These are phyloP conservation scores for Argyresthia goedartella DNA, from an alignment of 2,888 invertebrate species.

Conservation along the genomic window DNA sequence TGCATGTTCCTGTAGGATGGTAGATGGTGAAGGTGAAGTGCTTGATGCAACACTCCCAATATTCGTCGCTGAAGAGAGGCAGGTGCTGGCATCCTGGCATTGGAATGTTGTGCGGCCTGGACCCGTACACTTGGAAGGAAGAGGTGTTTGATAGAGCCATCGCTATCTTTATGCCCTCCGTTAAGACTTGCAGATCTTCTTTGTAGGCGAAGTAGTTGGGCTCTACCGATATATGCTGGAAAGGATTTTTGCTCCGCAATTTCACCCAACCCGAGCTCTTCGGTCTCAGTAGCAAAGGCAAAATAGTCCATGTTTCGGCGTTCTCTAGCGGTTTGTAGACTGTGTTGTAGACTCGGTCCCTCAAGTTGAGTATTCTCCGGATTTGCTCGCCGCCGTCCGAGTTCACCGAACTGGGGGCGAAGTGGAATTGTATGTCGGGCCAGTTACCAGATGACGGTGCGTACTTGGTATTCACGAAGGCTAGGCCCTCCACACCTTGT, in stretches of 20 bases:
- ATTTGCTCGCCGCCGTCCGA: slow-evolving; percentile 88
- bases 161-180: slow-evolving; percentile 88
- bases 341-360: slow-evolving; percentile 86
- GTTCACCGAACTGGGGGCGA: slow-evolving; percentile 86
- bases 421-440: slow-evolving; percentile 91
- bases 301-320: slow-evolving; percentile 87
- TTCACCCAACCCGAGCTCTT: slow-evolving; percentile 90
- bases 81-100: slow-evolving; percentile 86
- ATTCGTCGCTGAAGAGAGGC: slow-evolving; percentile 81
- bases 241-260: slow-evolving; percentile 83
- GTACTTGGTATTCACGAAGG: slow-evolving; percentile 89
- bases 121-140: slow-evolving; percentile 85
- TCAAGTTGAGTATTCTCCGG: slow-evolving; percentile 78
- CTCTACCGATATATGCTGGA: slow-evolving; percentile 86
- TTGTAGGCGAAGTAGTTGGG: slow-evolving; percentile 93
- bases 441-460: slow-evolving; percentile 82
- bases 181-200: slow-evolving; percentile 82
- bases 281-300: slow-evolving; percentile 86
- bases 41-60: slow-evolving; percentile 88
- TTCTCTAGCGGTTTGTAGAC: slow-evolving; percentile 85
- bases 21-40: slow-evolving; percentile 88
- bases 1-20: slow-evolving; percentile 87
- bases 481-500: slow-evolving; percentile 88
- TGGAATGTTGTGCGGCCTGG: slow-evolving; percentile 82
- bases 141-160: slow-evolving; percentile 83